These are phyloP conservation scores for Lanius ludovicianus DNA, from an alignment of 2,113 vertebrate genomes.

Conservation along the genomic window DNA sequence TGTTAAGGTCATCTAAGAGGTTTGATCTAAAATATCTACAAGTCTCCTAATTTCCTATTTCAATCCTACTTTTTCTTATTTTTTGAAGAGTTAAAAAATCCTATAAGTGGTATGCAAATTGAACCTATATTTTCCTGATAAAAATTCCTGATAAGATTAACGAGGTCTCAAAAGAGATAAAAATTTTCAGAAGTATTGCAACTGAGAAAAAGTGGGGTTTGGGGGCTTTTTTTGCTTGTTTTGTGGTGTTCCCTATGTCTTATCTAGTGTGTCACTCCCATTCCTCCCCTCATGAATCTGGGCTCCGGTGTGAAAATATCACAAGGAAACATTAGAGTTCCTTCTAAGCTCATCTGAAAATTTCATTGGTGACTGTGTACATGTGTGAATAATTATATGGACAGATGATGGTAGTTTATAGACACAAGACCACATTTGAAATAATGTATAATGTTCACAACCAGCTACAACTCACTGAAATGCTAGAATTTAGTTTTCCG, in stretches of 20 bases:
- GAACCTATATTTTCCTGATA: neutral
- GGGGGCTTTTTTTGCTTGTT: rapidly evolving
- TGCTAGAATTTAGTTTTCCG: neutral
- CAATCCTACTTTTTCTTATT: neutral
- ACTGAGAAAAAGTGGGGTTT: neutral
- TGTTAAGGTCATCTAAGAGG: neutral
- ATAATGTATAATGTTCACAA: neutral
- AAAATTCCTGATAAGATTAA: neutral
- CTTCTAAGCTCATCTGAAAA: neutral
- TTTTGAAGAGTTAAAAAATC: neutral
- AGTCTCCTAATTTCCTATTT: neutral
- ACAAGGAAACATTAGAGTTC: neutral
- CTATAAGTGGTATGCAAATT: neutral
- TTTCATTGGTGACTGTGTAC: neutral
- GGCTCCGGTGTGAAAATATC: neutral
- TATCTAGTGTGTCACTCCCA: too few relatives aligned
- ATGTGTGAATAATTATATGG: neutral
- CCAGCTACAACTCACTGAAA: neutral
- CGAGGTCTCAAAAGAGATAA: neutral
- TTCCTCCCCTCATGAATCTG: neutral
- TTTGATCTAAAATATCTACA: neutral
- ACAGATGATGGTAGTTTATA: neutral
- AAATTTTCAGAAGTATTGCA: neutral
- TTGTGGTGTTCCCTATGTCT: rapidly evolving
- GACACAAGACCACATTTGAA: neutral